Evolutionary conservation across 2,888 invertebrate genomes (phyloP).

Genomic region (Drosophila pseudotakahashii): DNA sequence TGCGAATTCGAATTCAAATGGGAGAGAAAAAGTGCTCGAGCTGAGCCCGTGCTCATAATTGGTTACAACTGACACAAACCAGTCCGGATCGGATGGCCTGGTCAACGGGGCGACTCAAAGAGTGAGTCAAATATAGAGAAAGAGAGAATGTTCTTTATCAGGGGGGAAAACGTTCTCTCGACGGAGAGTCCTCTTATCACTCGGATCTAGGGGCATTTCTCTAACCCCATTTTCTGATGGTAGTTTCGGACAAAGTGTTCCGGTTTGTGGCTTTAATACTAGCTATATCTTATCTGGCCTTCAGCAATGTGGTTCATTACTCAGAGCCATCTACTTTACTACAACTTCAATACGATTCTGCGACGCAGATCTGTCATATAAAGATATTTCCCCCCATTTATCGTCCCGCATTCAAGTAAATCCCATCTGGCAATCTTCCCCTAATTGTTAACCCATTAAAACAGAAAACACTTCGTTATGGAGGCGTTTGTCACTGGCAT

Average conservation of each 20-base stretch:
- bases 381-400: slow-evolving; percentile 15
- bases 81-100: slow-evolving; percentile 55
- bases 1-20: slow-evolving; percentile 19
- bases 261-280: not conserved
- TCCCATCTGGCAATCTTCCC: slow-evolving; percentile 31
- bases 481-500: slow-evolving; percentile 16
- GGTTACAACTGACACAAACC: slow-evolving; percentile 69
- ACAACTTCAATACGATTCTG: slow-evolving; percentile 2
- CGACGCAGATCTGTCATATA: slow-evolving; percentile 14
- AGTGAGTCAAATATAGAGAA: not conserved
- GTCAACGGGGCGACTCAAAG: slow-evolving; percentile 25
- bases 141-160: slow-evolving; percentile 22
- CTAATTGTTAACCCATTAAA: slow-evolving; percentile 30
- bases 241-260: slow-evolving; percentile 6
- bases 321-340: not conserved
- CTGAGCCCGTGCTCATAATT: slow-evolving; percentile 49
- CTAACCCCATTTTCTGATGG: not conserved
- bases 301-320: slow-evolving; percentile 1
- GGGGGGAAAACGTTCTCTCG: not conserved
- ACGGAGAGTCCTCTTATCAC: slow-evolving; percentile 47
- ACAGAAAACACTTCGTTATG: slow-evolving; percentile 25
- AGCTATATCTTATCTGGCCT: slow-evolving; percentile 7
- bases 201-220: slow-evolving; percentile 14
- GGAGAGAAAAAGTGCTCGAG: slow-evolving; percentile 7
- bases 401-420: slow-evolving; percentile 18